Conservation (phyloP, 1,140 invertebrate genomes). For the Panagrolaimus sp. region DNA sequence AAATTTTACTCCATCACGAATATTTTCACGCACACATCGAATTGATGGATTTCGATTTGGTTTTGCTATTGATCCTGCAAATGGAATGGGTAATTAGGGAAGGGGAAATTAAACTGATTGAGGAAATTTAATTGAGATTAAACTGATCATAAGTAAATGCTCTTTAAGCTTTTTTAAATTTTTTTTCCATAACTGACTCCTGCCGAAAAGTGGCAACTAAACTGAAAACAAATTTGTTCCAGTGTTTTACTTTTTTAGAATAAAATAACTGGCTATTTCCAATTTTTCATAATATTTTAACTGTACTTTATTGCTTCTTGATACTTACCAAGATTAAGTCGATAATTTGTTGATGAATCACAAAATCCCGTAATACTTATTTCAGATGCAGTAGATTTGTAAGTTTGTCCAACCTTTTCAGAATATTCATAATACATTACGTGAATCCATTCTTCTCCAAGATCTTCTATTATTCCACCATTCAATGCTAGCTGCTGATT, state of each 20-base stretch:
- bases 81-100: too few species aligned
- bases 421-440: background rate
- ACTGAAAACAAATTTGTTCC: too few species aligned
- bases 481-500: background rate
- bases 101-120: too few species aligned
- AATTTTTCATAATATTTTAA: too few species aligned
- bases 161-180: too few species aligned
- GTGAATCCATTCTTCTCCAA: slow-evolving; percentile 1
- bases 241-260: too few species aligned
- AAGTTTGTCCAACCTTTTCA: background rate
- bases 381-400: background rate
- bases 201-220: too few species aligned
- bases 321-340: background rate
- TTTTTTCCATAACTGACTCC: too few species aligned
- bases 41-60: background rate
- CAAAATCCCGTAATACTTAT: background rate
- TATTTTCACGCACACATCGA: background rate
- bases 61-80: background rate
- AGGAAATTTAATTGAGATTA: too few species aligned
- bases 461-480: background rate
- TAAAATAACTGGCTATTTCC: too few species aligned
- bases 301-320: too few species aligned
- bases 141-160: too few species aligned
- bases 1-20: background rate
- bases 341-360: background rate